A percentile compares a stretch with the other conserved stretches of the same genome.
These are phyloP conservation scores for Bubalus kerabau DNA, from an alignment of 2,113 vertebrate species.

Conservation along the genomic window DNA sequence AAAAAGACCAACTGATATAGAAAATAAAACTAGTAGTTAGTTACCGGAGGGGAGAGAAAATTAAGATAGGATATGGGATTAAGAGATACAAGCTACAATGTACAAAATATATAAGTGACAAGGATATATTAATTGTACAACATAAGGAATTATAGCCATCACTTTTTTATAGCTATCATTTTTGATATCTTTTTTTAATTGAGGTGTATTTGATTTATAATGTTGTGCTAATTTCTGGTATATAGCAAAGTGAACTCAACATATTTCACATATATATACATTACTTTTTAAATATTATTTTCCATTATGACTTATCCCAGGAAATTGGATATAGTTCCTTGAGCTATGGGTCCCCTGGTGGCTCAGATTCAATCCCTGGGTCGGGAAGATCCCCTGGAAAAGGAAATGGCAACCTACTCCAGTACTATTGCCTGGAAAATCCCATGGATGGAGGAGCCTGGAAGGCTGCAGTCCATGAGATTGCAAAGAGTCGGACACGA, in stretches of 20 bases:
- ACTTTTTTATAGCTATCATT: neutral
- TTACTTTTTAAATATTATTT: neutral
- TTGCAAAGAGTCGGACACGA: rapidly evolving
- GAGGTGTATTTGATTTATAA: neutral
- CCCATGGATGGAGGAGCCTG: too few species aligned
- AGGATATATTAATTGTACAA: neutral
- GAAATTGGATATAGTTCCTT: neutral
- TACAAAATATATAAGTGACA: neutral
- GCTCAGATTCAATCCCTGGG: too few species aligned
- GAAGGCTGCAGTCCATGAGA: too few species aligned
- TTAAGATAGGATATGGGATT: neutral
- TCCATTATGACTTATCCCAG: neutral
- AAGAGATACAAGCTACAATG: neutral
- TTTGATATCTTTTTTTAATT: neutral
- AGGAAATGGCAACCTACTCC: too few species aligned
- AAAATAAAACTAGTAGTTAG: neutral
- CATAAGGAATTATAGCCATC: neutral
- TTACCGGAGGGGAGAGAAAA: neutral
- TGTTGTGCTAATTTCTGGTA: neutral
- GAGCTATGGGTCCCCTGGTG: neutral
- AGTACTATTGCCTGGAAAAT: too few species aligned
- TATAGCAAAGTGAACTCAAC: neutral
- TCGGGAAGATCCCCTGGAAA: too few species aligned
- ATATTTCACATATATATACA: neutral
- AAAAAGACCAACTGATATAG: neutral